phyloP scores from a whole-genome alignment of 2,113 vertebrate species.

The Agapornis roseicollis region DNA sequence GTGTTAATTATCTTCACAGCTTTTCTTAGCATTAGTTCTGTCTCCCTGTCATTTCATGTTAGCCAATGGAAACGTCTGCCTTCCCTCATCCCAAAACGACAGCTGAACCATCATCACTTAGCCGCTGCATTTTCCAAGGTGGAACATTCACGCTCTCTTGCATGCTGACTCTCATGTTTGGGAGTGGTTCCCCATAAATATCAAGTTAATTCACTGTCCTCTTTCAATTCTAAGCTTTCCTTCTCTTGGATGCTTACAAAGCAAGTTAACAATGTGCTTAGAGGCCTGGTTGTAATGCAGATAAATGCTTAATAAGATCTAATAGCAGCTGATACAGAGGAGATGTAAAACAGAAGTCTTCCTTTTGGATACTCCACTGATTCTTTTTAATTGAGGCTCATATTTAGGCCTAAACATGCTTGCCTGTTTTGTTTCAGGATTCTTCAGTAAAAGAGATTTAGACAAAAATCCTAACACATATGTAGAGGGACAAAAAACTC shows the following conservation, averaged over 20 bases:
- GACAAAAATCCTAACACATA: not conserved
- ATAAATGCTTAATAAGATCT: not conserved
- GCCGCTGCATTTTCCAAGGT: not conserved
- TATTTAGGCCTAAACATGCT: not conserved
- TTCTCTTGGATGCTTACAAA: not conserved
- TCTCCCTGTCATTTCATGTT: not conserved
- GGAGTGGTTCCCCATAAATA: slow-evolving; percentile 34
- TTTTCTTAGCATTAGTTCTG: not conserved
- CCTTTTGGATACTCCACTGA: not conserved
- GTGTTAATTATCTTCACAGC: not conserved
- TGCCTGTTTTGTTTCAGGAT: not conserved
- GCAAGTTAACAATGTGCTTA: not conserved
- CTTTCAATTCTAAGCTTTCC: not conserved
- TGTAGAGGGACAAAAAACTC: not conserved
- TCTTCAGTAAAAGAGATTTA: not conserved
- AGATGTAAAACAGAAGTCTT: not conserved
- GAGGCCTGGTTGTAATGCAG: not conserved
- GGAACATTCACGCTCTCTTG: not conserved
- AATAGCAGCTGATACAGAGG: not conserved
- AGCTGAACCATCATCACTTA: not conserved
- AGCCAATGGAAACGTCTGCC: not conserved
- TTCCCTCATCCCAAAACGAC: not conserved
- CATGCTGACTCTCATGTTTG: not conserved
- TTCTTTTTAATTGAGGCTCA: not conserved
- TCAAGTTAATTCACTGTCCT: not conserved